Evolutionary conservation across 2,888 invertebrate genomes (phyloP), one percentile per base, ranked within the genome.

Genomic region (Drosophila lacicola): DNA sequence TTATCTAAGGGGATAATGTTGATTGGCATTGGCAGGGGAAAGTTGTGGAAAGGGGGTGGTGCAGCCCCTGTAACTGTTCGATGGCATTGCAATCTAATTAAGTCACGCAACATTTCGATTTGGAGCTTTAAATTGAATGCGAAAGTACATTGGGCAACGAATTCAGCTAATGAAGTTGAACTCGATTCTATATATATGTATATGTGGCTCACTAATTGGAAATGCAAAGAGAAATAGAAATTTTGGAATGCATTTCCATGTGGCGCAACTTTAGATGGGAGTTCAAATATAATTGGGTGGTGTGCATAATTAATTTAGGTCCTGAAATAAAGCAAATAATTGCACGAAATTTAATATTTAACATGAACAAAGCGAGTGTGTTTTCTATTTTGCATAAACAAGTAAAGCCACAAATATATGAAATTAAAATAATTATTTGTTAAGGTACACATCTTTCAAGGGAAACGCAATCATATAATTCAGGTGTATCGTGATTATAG

Each of bases 61-160:
- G 17, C 17, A 17, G 33, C 11, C 14, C 21, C 29, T 44, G 60
- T 10, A 41, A 19, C 70, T 51, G 33, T 33, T 44, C 79, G 45
- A 56, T 72, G 45, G 34, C 77, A 87, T 79, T 77, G 80, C 74
- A 82, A 89, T 87, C 84, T 89, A 89, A 85, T 89, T 89, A 84
- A 85, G 85, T 89, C 85, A 85, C 85, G 85, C 89, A 85, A 71
- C 71, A 88, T 84, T 75, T 86, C 78, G 78, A 88, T 80, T 74
- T 51, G n/a, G 6, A 39, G 85, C 72, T 78, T 88, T 78, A 73
- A 83, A 86, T 80, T 83, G 66, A 80, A 78, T 71, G 70, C 66
- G 51, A 61, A 58, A 53, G 25, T 39, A 34, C 45, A 53, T 36
- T 46, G 33, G 11, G 29, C 39, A 42, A 8, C 56, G 50, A 37